Evolutionary conservation across 2,888 invertebrate genomes (phyloP).

Genomic region (Eutolmus rufibarbis): DNA sequence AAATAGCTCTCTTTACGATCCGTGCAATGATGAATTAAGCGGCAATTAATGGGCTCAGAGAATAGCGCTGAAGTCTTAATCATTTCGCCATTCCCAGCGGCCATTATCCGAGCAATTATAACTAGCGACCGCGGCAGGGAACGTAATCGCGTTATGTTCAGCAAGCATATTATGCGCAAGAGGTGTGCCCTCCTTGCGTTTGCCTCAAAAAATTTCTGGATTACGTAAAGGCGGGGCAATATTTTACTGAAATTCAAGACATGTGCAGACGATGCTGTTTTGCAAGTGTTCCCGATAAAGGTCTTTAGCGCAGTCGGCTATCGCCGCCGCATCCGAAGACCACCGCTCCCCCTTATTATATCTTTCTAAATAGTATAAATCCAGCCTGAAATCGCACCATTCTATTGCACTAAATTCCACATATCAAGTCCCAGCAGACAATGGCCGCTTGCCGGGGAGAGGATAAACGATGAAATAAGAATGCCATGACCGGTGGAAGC

Average conservation of each 20-base stretch:
- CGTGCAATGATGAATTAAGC: not conserved
- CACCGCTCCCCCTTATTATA: conserved; percentile 1
- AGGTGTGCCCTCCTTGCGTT: not conserved
- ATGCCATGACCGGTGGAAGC: conserved; percentile 5
- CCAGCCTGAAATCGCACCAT: conserved; percentile 13
- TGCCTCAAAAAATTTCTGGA: not conserved
- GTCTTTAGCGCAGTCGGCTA: not conserved
- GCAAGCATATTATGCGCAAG: not conserved
- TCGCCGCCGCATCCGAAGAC: not conserved
- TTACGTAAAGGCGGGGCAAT: conserved; percentile 10
- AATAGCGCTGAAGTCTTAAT: not conserved
- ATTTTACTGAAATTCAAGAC: conserved; percentile 34
- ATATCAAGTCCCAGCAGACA: conserved; percentile 27
- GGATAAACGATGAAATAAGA: conserved; percentile 39
- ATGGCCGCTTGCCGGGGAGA: conserved; percentile 12
- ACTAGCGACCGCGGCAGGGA: not conserved
- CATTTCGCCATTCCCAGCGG: not conserved
- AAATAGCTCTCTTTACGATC: not conserved
- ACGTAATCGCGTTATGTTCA: not conserved
- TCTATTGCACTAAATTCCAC: conserved; percentile 41
- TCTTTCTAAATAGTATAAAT: conserved; percentile 35
- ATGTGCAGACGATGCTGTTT: not conserved
- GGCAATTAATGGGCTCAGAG: not conserved
- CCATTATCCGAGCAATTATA: not conserved
- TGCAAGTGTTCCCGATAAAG: not conserved